phyloP scores from a whole-genome alignment of 2,113 vertebrate species.

The Phalacrocorax aristotelis region DNA sequence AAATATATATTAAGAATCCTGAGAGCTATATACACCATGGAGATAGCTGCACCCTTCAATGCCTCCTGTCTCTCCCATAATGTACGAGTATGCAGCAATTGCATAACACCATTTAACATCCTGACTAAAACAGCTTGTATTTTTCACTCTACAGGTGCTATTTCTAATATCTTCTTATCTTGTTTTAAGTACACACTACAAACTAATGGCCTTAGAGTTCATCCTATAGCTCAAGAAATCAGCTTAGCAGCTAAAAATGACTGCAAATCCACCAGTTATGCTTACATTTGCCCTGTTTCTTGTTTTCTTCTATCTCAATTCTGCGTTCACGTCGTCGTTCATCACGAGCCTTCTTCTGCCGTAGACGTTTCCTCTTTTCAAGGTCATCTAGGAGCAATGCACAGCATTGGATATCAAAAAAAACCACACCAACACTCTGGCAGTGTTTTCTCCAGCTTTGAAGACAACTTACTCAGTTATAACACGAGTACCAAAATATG shows the following conservation, averaged over 20 bases:
- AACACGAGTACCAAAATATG: not conserved
- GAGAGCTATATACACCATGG: not conserved
- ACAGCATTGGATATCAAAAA: not conserved
- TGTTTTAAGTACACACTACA: not conserved
- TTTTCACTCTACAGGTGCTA: not conserved
- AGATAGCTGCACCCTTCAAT: not conserved
- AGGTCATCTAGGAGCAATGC: constrained; percentile 83
- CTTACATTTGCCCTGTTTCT: constrained; percentile 95
- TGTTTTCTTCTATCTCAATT: constrained; percentile 97
- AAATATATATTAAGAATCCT: not conserved
- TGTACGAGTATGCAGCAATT: not conserved
- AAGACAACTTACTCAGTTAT: not conserved
- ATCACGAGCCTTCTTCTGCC: constrained; percentile 94
- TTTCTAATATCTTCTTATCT: not conserved
- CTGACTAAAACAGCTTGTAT: not conserved
- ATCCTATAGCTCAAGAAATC: not conserved
- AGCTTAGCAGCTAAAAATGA: not conserved
- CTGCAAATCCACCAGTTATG: not conserved
- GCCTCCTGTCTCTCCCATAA: not conserved
- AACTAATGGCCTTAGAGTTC: not conserved
- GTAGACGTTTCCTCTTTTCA: constrained; percentile 89
- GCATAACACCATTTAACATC: not conserved
- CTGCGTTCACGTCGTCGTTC: constrained; percentile 91
- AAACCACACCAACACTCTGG: not conserved
- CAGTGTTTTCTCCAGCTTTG: not conserved